phyloP scores from a whole-genome alignment of 2,888 invertebrate genomes.

The Toxonevra muliebris region DNA sequence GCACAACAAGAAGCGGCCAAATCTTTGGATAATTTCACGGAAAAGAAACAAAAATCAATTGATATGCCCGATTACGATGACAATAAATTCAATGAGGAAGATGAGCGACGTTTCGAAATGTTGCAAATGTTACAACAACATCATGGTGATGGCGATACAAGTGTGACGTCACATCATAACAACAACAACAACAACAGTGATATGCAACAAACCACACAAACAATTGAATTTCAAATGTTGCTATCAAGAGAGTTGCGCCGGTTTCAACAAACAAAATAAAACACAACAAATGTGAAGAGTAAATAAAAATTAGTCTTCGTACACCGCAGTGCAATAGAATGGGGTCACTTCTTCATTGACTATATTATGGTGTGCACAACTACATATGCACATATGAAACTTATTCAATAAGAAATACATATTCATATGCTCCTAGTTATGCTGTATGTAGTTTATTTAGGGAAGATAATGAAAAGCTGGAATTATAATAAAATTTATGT shows the following conservation, averaged over 20 bases:
- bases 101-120: slow-evolving; percentile 39
- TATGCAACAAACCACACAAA: slow-evolving; percentile 13
- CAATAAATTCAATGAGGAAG: slow-evolving; percentile 43
- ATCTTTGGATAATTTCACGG: slow-evolving; percentile 21
- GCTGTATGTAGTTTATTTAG: no score
- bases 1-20: slow-evolving; percentile 20
- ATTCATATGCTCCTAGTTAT: no score
- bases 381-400: no score
- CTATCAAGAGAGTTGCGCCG: slow-evolving; percentile 42
- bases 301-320: no score
- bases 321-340: no score
- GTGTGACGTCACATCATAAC: background rate
- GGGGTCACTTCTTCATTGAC: no score
- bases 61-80: slow-evolving; percentile 41
- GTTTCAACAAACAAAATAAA: slow-evolving; percentile 43
- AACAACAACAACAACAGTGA: slow-evolving; percentile 15
- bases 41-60: slow-evolving; percentile 36
- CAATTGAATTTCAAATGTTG: slow-evolving; percentile 41
- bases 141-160: slow-evolving; percentile 3
- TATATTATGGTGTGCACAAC: no score
- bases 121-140: slow-evolving; percentile 33
- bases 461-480: no score
- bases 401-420: no score
- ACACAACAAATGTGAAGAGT: slow-evolving; percentile 21
- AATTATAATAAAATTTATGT: no score